Conservation (phyloP, 2,888 invertebrate genomes). For the Gisinianus flammeolus region DNA sequence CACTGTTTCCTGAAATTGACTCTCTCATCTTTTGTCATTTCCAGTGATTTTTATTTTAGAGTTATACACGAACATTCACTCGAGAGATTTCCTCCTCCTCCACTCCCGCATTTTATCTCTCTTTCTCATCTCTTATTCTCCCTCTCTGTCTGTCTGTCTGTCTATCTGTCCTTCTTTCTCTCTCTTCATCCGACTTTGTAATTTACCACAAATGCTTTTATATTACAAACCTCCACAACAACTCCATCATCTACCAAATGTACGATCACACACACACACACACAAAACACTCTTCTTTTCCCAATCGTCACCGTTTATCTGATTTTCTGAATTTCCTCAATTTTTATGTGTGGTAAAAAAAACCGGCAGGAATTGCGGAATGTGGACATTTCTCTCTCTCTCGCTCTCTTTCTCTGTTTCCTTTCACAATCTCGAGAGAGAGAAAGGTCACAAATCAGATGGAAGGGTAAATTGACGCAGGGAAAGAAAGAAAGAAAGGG, state of each 20-base stretch:
- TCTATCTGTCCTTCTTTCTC: too few relatives aligned
- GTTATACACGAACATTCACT: background rate
- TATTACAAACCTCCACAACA: too few relatives aligned
- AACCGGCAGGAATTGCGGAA: background rate
- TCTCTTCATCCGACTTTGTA: too few relatives aligned
- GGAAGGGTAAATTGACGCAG: constrained; percentile 4
- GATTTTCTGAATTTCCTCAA: too few relatives aligned
- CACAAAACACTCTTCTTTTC: too few relatives aligned
- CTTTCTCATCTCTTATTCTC: too few relatives aligned
- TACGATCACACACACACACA: background rate
- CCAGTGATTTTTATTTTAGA: constrained; percentile 16
- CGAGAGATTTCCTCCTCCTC: background rate
- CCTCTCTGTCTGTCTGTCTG: too few relatives aligned
- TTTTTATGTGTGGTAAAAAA: background rate
- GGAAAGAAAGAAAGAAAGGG: constrained; percentile 16
- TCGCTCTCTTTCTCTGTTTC: background rate
- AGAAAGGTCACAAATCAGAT: constrained; percentile 22
- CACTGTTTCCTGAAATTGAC: background rate
- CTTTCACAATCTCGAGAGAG: background rate
- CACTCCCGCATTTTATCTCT: background rate
- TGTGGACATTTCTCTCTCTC: background rate
- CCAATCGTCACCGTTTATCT: too few relatives aligned
- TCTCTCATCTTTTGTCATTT: constrained; percentile 11
- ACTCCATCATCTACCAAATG: background rate
- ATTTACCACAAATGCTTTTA: too few relatives aligned